phyloP scores from a whole-genome alignment of 2,888 invertebrate species.

The Myopa testacea region DNA sequence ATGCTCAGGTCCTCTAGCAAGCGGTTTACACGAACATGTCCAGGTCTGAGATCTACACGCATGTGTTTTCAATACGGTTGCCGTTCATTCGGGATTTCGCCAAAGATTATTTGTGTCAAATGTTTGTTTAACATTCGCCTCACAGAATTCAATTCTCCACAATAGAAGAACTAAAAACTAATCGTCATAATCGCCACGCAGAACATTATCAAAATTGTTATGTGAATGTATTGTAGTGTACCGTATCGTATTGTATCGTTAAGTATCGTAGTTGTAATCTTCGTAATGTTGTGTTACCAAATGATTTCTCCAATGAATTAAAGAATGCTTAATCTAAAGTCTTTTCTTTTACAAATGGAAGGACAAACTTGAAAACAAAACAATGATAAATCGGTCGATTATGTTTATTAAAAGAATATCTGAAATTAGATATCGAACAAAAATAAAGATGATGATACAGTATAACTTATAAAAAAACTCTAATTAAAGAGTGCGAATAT shows the following conservation, averaged over 20 bases:
- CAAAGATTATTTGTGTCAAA: conserved; percentile 59
- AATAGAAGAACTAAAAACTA: conserved; percentile 42
- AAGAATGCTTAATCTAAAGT: background rate
- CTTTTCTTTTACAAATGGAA: background rate
- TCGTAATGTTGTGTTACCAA: conserved; percentile 35
- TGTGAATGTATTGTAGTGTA: conserved; percentile 23
- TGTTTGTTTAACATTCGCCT: conserved; percentile 50
- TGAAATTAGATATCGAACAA: too few relatives aligned
- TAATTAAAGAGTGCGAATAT: too few relatives aligned
- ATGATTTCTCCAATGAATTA: conserved; percentile 24
- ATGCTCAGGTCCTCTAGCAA: too few relatives aligned
- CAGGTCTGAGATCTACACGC: too few relatives aligned
- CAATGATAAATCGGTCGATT: too few relatives aligned
- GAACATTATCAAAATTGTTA: background rate
- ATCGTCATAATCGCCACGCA: background rate
- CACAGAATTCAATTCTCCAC: conserved; percentile 21
- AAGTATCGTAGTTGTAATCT: conserved; percentile 15
- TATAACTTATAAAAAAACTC: too few relatives aligned
- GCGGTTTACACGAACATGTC: too few relatives aligned
- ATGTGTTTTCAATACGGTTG: too few relatives aligned
- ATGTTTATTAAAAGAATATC: too few relatives aligned
- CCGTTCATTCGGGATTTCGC: too few relatives aligned
- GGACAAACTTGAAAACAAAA: too few relatives aligned
- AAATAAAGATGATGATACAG: too few relatives aligned
- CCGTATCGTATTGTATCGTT: conserved; percentile 28